phyloP scores from a whole-genome alignment of 2,797 vertebrate species.

The Staurois parvus region DNA sequence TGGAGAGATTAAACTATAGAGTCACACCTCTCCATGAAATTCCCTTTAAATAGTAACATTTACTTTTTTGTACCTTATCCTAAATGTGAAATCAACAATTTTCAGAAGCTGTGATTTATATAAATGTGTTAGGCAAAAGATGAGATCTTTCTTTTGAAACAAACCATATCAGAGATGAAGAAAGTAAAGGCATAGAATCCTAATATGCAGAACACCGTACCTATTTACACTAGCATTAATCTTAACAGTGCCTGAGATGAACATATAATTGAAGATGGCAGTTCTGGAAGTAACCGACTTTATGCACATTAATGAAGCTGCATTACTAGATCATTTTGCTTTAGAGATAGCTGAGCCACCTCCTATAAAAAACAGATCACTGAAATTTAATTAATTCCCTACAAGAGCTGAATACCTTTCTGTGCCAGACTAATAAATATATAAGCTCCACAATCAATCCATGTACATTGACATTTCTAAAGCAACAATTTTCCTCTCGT shows the following conservation, averaged over 20 bases:
- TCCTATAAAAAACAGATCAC: neutral
- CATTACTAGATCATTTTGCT: slow-evolving; percentile 22
- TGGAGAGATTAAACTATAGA: too few species aligned
- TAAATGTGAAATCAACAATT: neutral
- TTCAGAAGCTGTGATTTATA: neutral
- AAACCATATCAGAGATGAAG: slow-evolving; percentile 7
- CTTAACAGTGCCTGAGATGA: slow-evolving; percentile 8
- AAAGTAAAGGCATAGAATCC: neutral
- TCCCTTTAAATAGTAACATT: neutral
- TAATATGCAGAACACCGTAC: too few species aligned
- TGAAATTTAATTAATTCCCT: slow-evolving; percentile 1
- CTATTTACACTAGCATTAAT: neutral
- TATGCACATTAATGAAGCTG: slow-evolving; percentile 25
- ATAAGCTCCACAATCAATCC: too few species aligned
- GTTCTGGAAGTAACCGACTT: slow-evolving; percentile 15
- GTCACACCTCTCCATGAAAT: neutral
- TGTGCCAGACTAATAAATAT: neutral
- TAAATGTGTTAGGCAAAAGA: neutral
- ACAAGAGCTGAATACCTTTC: slow-evolving; percentile 1
- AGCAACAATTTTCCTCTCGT: too few species aligned
- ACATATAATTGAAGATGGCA: slow-evolving; percentile 33
- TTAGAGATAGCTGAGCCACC: neutral
- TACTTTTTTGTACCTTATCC: neutral
- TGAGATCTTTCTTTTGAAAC: neutral
- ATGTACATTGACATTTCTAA: too few species aligned